Conservation (phyloP, 2,113 vertebrate genomes). For the Bucco capensis region DNA sequence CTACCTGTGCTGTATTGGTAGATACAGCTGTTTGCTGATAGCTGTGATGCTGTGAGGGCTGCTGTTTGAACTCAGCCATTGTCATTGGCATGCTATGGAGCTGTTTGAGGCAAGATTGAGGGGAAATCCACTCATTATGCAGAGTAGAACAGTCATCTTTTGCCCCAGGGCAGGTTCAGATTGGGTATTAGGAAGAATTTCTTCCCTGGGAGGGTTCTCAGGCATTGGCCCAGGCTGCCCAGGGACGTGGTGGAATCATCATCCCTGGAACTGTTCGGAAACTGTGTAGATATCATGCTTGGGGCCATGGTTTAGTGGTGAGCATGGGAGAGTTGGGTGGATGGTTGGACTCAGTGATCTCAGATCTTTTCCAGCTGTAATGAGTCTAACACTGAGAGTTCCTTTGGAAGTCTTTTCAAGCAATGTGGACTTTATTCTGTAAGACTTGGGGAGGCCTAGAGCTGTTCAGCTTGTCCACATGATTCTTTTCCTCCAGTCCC, state of each 20-base stretch:
- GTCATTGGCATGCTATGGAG: not conserved
- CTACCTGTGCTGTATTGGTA: not conserved
- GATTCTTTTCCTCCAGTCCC: not conserved
- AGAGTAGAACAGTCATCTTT: not conserved
- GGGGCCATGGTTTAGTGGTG: no score
- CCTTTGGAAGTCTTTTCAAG: not conserved
- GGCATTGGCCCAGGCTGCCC: no score
- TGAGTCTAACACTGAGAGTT: not conserved
- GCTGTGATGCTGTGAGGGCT: not conserved
- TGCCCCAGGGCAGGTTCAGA: no score
- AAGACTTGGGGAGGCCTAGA: not conserved
- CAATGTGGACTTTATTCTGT: not conserved
- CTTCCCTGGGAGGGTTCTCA: no score
- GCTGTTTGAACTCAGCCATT: not conserved
- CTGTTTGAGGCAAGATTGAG: not conserved
- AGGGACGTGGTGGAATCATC: no score
- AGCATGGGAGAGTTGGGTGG: no score
- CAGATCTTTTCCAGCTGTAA: no score
- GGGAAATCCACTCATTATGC: not conserved
- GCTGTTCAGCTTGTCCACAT: accelerated
- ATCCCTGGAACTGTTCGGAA: no score
- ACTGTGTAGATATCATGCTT: no score
- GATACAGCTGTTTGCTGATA: not conserved
- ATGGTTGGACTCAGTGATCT: no score
- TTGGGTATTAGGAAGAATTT: no score